These are phyloP conservation scores for Zaprionus ornatus DNA, from an alignment of 1,140 invertebrate species.

Conservation along the genomic window DNA sequence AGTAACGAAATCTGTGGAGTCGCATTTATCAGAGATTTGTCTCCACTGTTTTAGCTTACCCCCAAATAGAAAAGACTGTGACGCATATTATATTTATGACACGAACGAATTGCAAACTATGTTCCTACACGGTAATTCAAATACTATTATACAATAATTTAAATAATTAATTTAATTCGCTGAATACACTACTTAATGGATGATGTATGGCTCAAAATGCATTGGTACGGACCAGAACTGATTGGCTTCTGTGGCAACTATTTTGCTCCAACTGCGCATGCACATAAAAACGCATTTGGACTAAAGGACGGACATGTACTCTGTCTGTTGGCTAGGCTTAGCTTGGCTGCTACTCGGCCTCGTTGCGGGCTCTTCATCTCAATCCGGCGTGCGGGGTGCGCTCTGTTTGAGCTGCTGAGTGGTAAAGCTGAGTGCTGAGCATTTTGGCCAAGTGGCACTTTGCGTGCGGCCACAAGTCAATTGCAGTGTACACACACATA, in stretches of 20 bases:
- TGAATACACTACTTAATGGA: conserved; percentile 12
- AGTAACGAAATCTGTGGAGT: neutral
- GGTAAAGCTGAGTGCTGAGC: conserved; percentile 43
- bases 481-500: conserved; percentile 39
- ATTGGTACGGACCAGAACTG: neutral
- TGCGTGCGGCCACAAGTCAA: conserved; percentile 60
- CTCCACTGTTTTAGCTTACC: neutral
- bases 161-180: conserved; percentile 30
- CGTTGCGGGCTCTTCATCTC: neutral
- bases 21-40: neutral
- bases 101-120: neutral
- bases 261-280: conserved; percentile 4
- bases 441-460: conserved; percentile 68
- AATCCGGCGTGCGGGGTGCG: neutral
- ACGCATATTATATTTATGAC: neutral
- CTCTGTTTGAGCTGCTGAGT: conserved; percentile 33
- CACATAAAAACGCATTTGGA: conserved; percentile 35
- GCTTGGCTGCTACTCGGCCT: neutral
- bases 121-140: neutral
- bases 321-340: neutral
- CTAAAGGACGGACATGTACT: neutral
- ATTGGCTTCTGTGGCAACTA: conserved; percentile 24
- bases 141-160: conserved; percentile 10
- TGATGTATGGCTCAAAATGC: neutral
- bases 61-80: neutral